Percentiles rank a stretch among this genome's conserved stretches.
phyloP scores from a whole-genome alignment of 2,888 invertebrate genomes.

The Gisinianus flammeolus region DNA sequence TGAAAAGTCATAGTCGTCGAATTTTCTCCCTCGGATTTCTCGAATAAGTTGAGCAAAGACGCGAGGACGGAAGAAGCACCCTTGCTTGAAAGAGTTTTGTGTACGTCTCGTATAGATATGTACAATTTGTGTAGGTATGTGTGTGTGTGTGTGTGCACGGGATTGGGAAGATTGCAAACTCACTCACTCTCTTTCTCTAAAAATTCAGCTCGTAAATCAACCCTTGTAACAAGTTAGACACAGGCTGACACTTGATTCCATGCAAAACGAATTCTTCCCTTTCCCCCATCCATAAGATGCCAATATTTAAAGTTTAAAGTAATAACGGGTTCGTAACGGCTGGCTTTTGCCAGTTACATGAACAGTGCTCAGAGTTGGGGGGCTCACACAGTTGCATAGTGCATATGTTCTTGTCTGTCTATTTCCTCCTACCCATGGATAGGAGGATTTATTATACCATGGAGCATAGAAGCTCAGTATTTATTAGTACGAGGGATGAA shows the following conservation, averaged over 20 bases:
- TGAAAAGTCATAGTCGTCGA: conserved; percentile 9
- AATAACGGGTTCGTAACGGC: conserved; percentile 31
- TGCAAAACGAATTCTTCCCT: conserved; percentile 54
- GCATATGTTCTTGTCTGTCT: conserved; percentile 14
- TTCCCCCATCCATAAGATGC: conserved; percentile 45
- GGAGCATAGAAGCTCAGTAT: background rate
- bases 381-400: background rate
- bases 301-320: conserved; percentile 49
- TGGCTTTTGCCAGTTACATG: conserved; percentile 29
- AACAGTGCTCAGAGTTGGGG: background rate
- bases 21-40: conserved; percentile 8
- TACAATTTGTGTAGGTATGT: background rate
- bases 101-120: conserved; percentile 9
- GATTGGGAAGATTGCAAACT: conserved; percentile 31
- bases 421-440: background rate
- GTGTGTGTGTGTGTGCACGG: background rate
- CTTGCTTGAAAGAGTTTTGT: conserved; percentile 13
- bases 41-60: background rate
- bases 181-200: conserved; percentile 34
- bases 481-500: background rate
- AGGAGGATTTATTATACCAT: background rate
- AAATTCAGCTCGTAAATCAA: conserved; percentile 58
- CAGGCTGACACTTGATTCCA: conserved; percentile 57
- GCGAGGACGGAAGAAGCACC: background rate
- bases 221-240: conserved; percentile 53